Evolutionary conservation across 2,113 vertebrate genomes (phyloP).

Genomic region (Perognathus longimembris): DNA sequence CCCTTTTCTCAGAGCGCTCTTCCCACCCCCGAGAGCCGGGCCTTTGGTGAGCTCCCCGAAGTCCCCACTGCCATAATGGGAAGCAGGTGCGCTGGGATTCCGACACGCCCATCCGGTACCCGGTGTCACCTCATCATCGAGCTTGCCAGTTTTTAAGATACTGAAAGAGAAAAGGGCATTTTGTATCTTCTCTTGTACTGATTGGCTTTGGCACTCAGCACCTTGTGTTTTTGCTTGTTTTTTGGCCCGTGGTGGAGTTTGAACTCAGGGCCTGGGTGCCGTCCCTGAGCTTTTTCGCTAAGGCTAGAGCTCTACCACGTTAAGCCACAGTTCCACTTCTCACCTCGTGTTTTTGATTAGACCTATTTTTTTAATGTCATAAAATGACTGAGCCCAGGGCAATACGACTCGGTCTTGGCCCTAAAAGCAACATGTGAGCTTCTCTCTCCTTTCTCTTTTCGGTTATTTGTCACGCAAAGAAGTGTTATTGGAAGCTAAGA

Average conservation of each 20-base stretch:
- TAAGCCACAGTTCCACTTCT: no score
- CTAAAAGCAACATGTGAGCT: neutral
- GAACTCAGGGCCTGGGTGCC: no score
- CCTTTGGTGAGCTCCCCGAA: neutral
- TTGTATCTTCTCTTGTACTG: neutral
- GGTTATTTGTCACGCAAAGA: neutral
- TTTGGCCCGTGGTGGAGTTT: no score
- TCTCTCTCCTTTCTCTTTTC: conserved; percentile 29
- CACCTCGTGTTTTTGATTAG: neutral
- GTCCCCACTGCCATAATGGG: neutral
- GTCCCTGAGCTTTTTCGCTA: no score
- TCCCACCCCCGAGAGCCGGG: neutral
- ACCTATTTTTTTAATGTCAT: neutral
- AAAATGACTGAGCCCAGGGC: neutral
- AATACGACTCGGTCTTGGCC: conserved; percentile 16
- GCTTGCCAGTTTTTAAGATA: conserved; percentile 2
- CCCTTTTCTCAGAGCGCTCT: neutral
- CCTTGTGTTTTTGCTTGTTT: neutral
- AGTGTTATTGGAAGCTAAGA: conserved; percentile 5
- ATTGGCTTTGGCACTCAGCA: neutral
- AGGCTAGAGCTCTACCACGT: no score
- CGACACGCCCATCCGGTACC: neutral
- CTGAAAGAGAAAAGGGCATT: conserved; percentile 23
- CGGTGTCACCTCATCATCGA: neutral
- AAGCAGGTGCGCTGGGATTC: neutral